These are phyloP conservation scores for Hecatera dysodea DNA, from an alignment of 2,888 invertebrate genomes.

Conservation along the genomic window DNA sequence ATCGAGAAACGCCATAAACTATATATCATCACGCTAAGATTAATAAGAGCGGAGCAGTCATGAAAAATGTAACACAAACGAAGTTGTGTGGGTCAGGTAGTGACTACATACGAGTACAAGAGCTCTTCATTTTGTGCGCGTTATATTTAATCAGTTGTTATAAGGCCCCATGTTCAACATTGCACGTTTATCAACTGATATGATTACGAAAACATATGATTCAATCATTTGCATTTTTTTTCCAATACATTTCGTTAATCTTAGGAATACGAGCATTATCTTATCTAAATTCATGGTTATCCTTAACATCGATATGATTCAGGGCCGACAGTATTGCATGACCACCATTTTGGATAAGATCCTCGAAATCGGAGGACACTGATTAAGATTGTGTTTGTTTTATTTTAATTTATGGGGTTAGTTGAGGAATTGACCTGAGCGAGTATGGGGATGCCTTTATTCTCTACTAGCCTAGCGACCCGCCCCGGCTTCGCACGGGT, in stretches of 20 bases:
- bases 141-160: background rate
- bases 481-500: too few species aligned
- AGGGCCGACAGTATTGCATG: slow-evolving; percentile 13
- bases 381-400: background rate
- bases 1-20: too few species aligned
- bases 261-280: slow-evolving; percentile 51
- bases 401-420: background rate
- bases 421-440: too few species aligned
- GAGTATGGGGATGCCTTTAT: too few species aligned
- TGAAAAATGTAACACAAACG: too few species aligned
- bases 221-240: slow-evolving; percentile 37
- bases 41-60: too few species aligned
- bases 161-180: background rate
- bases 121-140: background rate
- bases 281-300: slow-evolving; percentile 67
- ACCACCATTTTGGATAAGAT: background rate
- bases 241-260: slow-evolving; percentile 35
- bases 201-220: slow-evolving; percentile 14
- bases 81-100: too few species aligned
- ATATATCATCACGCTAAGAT: too few species aligned
- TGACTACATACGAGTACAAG: too few species aligned
- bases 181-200: background rate
- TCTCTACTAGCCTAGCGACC: too few species aligned
- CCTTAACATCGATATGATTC: slow-evolving; percentile 62
- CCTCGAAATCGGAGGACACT: background rate